Evolutionary conservation across 2,888 invertebrate genomes (phyloP).

Genomic region (Penaeus monodon): DNA sequence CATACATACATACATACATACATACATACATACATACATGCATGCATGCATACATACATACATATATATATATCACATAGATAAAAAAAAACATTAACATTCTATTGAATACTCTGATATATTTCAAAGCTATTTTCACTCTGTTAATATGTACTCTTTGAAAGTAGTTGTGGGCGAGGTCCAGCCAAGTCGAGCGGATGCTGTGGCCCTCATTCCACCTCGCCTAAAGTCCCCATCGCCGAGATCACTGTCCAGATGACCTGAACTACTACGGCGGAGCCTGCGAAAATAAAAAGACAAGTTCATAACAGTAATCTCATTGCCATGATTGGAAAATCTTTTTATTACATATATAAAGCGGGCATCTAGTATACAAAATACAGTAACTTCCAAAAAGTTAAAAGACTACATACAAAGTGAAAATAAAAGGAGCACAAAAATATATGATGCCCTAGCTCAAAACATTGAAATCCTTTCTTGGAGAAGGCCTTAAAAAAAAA

Average conservation of each 20-base stretch:
- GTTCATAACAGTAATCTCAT: not conserved
- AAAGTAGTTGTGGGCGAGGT: constrained; percentile 49
- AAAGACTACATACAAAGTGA: no score
- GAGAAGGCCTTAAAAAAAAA: not conserved
- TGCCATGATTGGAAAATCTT: constrained; percentile 8
- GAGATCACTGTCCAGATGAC: constrained; percentile 69
- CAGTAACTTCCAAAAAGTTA: no score
- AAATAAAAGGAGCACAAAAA: no score
- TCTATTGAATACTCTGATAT: not conserved
- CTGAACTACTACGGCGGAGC: constrained; percentile 69
- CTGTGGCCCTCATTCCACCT: constrained; percentile 80
- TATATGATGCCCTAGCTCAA: no score
- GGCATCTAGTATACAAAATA: no score
- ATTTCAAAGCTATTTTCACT: not conserved
- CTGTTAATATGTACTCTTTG: constrained; percentile 48
- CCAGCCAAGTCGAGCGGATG: constrained; percentile 78
- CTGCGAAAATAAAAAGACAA: constrained; percentile 28
- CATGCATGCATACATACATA: no score
- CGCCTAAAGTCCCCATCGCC: constrained; percentile 77
- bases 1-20: no score
- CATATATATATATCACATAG: no score
- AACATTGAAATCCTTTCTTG: no score
- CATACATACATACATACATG: no score
- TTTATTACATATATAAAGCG: no score
- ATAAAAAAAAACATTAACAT: no score